A percentile compares a stretch with the other conserved stretches of the same genome.
Conservation (phyloP, 2,888 invertebrate species). For the Drosophila monieri region DNA sequence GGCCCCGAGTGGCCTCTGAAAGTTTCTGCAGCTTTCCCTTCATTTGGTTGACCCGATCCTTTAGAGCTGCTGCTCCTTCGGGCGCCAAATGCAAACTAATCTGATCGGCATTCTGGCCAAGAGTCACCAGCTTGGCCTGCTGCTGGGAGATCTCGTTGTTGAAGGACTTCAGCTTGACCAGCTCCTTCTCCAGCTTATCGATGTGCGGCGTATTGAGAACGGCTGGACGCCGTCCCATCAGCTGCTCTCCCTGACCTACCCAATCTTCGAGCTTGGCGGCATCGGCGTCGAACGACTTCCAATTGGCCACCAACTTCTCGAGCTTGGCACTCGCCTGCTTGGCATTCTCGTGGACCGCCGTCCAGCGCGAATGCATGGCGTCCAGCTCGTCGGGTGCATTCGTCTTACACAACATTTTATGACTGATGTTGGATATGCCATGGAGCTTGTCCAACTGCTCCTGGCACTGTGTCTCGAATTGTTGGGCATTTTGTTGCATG, state of each 20-base stretch:
- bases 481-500: constrained; percentile 89
- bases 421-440: constrained; percentile 89
- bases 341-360: constrained; percentile 92
- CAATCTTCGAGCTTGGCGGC: constrained; percentile 91
- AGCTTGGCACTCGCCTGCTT: constrained; percentile 91
- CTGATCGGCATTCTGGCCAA: constrained; percentile 92
- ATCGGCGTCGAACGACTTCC: constrained; percentile 92
- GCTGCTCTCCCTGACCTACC: constrained; percentile 88
- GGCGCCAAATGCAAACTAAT: constrained; percentile 91
- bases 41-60: constrained; percentile 89
- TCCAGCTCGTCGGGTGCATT: constrained; percentile 93
- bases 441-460: constrained; percentile 90
- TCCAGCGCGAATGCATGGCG: constrained; percentile 92
- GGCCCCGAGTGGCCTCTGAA: constrained; percentile 90
- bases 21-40: constrained; percentile 90
- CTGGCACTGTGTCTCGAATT: constrained; percentile 91
- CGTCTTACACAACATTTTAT: constrained; percentile 90
- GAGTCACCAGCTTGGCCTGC: constrained; percentile 91
- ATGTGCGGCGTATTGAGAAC: constrained; percentile 89
- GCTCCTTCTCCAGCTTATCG: constrained; percentile 90
- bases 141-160: constrained; percentile 94
- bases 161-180: constrained; percentile 90
- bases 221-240: constrained; percentile 86
- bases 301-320: constrained; percentile 91
- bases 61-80: constrained; percentile 90